phyloP scores from a whole-genome alignment of 2,113 vertebrate genomes.

The Hippopotamus amphibius region DNA sequence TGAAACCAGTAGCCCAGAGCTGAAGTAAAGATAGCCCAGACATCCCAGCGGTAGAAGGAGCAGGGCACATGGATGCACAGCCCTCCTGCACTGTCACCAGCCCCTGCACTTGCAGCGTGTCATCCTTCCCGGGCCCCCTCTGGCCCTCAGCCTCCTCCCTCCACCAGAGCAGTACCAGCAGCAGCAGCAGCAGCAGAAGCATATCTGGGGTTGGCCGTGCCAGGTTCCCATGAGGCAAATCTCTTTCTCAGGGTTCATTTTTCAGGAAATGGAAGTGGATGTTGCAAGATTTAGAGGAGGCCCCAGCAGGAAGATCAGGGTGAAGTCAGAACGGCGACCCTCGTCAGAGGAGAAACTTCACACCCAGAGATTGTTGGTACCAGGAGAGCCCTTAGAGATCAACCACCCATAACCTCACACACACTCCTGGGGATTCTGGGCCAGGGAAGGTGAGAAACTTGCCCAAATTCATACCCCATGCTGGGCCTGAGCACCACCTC shows the following conservation, averaged over 20 bases:
- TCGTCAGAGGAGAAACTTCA: neutral
- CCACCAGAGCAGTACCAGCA: neutral
- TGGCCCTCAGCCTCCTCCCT: neutral
- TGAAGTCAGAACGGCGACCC: neutral
- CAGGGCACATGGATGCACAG: neutral
- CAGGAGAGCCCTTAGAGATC: neutral
- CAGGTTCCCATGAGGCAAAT: neutral
- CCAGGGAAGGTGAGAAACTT: neutral
- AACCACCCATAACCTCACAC: fast-evolving
- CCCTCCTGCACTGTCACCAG: neutral
- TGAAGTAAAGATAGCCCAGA: neutral
- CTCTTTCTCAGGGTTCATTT: neutral
- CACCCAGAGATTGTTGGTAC: neutral
- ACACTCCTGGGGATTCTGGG: neutral
- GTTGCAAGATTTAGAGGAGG: neutral
- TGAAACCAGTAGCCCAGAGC: neutral
- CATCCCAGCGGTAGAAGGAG: fast-evolving
- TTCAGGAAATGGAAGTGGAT: neutral
- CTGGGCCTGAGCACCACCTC: neutral
- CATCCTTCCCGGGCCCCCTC: neutral
- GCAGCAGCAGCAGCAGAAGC: neutral
- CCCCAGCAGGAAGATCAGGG: neutral
- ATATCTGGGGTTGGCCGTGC: fast-evolving
- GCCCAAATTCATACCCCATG: neutral
- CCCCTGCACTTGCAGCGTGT: neutral